Percentiles rank a stretch among this genome's conserved stretches.
Evolutionary conservation across 35 echinoderm and acorn worm species (phyloP).

Genomic region (Anneissia japonica): DNA sequence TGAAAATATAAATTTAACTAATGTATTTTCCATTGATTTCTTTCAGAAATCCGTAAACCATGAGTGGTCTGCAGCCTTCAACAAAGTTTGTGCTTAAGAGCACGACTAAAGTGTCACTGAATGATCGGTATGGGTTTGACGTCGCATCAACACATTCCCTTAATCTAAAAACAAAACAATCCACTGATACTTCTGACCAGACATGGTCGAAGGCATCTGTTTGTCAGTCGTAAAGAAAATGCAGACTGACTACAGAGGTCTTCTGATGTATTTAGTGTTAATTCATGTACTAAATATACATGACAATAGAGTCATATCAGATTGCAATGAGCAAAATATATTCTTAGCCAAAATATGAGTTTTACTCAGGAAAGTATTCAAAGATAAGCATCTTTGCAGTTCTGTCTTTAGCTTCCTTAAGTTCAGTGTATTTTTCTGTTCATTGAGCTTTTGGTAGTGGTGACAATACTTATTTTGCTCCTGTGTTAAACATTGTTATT

Average conservation of each 20-base stretch:
- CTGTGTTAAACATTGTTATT: not conserved
- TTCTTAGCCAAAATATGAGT: not conserved
- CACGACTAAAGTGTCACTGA: constrained; percentile 19
- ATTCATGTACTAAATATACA: not conserved
- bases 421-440: not conserved
- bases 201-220: not conserved
- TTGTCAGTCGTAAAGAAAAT: not conserved
- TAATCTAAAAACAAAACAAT: not conserved
- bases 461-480: not conserved
- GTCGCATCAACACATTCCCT: not conserved
- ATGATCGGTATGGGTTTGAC: constrained; percentile 12
- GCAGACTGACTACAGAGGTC: not conserved
- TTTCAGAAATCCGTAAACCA: not conserved
- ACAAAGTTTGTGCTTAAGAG: constrained; percentile 20
- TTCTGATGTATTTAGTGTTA: not conserved
- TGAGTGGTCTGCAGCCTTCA: not conserved
- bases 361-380: not conserved
- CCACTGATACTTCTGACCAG: not conserved
- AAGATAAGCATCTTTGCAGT: not conserved
- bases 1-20: no score
- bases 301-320: no score
- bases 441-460: not conserved
- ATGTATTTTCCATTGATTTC: not conserved
- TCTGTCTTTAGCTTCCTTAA: not conserved
- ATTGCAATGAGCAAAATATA: not conserved